Evolutionary conservation across 2,888 invertebrate genomes (phyloP).

Genomic region (Smittia aterrima): DNA sequence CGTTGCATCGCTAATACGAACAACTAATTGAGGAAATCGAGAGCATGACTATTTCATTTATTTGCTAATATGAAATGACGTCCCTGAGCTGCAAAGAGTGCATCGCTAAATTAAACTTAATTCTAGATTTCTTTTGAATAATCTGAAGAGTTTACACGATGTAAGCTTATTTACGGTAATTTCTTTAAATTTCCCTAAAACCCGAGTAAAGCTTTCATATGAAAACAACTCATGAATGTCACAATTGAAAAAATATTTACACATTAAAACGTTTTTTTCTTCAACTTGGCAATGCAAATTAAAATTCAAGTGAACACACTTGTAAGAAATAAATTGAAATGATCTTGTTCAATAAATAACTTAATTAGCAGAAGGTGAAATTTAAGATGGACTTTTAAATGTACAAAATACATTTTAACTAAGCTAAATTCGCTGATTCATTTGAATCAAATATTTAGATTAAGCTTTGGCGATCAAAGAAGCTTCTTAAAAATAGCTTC

Average conservation of each 20-base stretch:
- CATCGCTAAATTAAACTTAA: neutral
- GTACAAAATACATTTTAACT: neutral
- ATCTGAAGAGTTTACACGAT: neutral
- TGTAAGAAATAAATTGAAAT: neutral
- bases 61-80: neutral
- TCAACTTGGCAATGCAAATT: neutral
- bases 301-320: too few relatives aligned
- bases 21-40: neutral
- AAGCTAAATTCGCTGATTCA: neutral
- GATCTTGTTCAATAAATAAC: neutral
- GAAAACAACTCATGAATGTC: neutral
- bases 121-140: neutral
- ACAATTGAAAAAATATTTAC: neutral
- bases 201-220: neutral
- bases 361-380: neutral
- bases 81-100: neutral
- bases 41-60: slow-evolving; percentile 6
- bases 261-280: neutral
- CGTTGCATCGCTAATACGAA: too few relatives aligned
- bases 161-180: too few relatives aligned
- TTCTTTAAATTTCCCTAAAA: too few relatives aligned
- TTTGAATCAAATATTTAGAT: too few relatives aligned
- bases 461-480: neutral
- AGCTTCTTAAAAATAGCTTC: slow-evolving; percentile 7
- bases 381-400: neutral